Evolutionary conservation across 2,113 vertebrate genomes (phyloP), one percentile per base, ranked within the genome.

Genomic region (Todiramphus chloris): DNA sequence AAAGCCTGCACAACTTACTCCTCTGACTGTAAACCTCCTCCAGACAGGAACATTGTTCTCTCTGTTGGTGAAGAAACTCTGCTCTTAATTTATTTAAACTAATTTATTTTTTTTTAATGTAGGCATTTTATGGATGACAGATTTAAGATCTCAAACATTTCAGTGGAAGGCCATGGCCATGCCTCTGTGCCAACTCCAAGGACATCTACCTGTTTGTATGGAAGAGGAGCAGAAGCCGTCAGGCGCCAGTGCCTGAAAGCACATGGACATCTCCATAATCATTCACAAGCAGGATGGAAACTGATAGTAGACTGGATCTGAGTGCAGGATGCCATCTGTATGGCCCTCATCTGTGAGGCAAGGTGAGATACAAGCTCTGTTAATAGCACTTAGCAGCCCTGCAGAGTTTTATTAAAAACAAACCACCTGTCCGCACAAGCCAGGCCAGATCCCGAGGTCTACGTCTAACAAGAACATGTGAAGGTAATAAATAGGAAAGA

Each of bases 221-320:
- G 35, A 3, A 73, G 37, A 0, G 0, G 31, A n/a, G 56, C 19
- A 62, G 44, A 1, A 77, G 33, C 23, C 33, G 30, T 44, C 13
- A 51, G n/a, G 46, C 7, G 9, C 35, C 1, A 1, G 9, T 28
- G 31, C 19, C 44, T 0, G 0, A 68, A 46, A 79, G 25, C 53
- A 56, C 16, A 3, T 0, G 11, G 39, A 27, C 2, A 0, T 12
- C 43, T 55, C 56, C 43, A 78, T 60, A 83, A 44, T 15, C 23
- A 68, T 39, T 79, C 43, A 43, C 20, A n/a, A 62, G 41, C 31
- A 64, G 35, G 16, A 73, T 5, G 3, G 27, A 78, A 77, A 55
- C 15, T 11, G 7, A 66, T 1, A 44, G 23, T 0, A 55, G 24
- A 41, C 28, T 59, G 37, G 33, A 64, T 73, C 10, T 50, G 37